phyloP scores from a whole-genome alignment of 2,113 vertebrate species.

The Hystrix brachyura region DNA sequence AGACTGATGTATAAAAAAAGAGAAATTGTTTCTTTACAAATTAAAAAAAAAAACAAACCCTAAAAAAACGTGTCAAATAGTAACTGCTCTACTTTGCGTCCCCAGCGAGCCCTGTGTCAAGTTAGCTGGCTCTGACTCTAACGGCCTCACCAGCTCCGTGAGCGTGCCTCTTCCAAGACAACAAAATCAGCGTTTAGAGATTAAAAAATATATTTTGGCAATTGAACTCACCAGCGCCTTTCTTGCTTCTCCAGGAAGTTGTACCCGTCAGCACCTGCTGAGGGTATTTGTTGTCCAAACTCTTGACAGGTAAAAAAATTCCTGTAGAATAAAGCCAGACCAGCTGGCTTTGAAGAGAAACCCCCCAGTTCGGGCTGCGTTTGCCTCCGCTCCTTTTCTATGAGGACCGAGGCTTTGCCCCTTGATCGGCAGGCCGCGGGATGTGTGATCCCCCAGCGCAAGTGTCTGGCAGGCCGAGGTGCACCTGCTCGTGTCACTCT shows the following conservation, averaged over 20 bases:
- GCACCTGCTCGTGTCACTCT: slow-evolving; percentile 97
- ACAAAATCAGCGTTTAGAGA: slow-evolving; percentile 77
- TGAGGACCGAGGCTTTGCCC: slow-evolving; percentile 91
- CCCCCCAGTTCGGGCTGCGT: slow-evolving; percentile 95
- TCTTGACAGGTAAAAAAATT: slow-evolving; percentile 90
- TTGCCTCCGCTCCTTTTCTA: slow-evolving; percentile 94
- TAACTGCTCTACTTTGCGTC: slow-evolving; percentile 65
- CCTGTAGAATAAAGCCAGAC: slow-evolving; percentile 97
- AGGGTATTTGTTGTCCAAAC: slow-evolving; percentile 93
- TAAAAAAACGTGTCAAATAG: slow-evolving; percentile 65
- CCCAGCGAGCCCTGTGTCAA: slow-evolving; percentile 55
- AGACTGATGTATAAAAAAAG: slow-evolving; percentile 71
- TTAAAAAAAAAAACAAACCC: slow-evolving; percentile 68
- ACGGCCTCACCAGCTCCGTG: slow-evolving; percentile 44
- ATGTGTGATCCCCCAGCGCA: slow-evolving; percentile 90
- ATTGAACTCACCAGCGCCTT: slow-evolving; percentile 96
- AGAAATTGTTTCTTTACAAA: slow-evolving; percentile 53
- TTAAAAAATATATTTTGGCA: slow-evolving; percentile 78
- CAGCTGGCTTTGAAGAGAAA: slow-evolving; percentile 99
- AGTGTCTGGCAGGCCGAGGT: slow-evolving; percentile 92
- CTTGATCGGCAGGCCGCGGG: slow-evolving; percentile 91
- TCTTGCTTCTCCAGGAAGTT: slow-evolving; percentile 97
- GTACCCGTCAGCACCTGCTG: slow-evolving; percentile 97
- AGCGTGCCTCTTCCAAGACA: slow-evolving; percentile 66
- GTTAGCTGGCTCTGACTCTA: slow-evolving; percentile 65